Evolutionary conservation across 2,113 vertebrate species (phyloP), one percentile per base, ranked within the genome.

Genomic region (Amphiprion percula): DNA sequence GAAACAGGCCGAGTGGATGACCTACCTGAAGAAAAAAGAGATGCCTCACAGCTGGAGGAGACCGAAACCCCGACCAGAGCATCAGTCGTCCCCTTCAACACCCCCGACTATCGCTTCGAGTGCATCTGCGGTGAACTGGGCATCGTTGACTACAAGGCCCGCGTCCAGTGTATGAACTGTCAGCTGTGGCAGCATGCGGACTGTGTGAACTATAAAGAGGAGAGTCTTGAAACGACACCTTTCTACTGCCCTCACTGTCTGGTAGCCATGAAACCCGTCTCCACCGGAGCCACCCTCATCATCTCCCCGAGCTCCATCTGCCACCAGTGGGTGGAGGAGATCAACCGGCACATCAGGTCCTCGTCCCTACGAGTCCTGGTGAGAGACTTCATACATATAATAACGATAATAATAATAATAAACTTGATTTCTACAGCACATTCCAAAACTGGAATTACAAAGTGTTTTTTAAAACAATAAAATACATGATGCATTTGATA

Each of bases 221-320:
- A 97, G 80, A 96, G 97, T 66, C 85, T 97, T 28, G 94, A 94
- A 41, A 94, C 96, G 1, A 97, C 96, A 0, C 98, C 98, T 0
- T 99, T 99, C 90, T 99, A 99, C 91, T 99, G 98, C 80, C 97
- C 98, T 16, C 98, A 99, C 85, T 99, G 98, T 83, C 95, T 99
- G 10, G 97, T 99, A 12, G 97, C 97, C 53, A 99, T 99, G 98
- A 97, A 96, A 10, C 97, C 97, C 0, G 96, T 99, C 66, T 95
- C 97, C 55, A 97, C 97, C 1, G 94, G 97, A 37, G 98, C 98
- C 0, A 99, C 98, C 50, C 95, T 99, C 67, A 99, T 99, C 55
- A 98, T 99, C 93, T 99, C 98, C 1, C 98, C 98, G 0, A 99
- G 97, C 92, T 99, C 98, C 78, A 99, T 99, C 91, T 99, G 98